Evolutionary conservation across 2,888 invertebrate species (phyloP).

Genomic region (Drosophila paramelanica): DNA sequence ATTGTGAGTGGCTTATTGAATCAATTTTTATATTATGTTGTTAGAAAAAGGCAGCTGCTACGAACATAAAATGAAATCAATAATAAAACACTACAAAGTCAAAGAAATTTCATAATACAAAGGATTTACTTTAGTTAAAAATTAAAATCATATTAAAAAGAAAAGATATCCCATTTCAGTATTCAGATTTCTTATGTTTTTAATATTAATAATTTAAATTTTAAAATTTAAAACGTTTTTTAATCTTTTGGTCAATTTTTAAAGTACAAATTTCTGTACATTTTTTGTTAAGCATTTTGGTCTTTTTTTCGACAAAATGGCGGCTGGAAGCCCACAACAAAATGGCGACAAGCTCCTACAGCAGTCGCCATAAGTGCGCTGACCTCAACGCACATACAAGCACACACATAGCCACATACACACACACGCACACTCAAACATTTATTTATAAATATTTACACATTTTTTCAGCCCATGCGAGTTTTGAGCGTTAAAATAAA

Average conservation of each 20-base stretch:
- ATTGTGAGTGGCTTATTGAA: slow-evolving; percentile 42
- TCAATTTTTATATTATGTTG: slow-evolving; percentile 11
- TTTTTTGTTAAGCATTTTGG: slow-evolving; percentile 1
- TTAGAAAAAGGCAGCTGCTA: slow-evolving; percentile 20
- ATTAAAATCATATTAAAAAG: too few species aligned
- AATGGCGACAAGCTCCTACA: slow-evolving; percentile 55
- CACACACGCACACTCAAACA: slow-evolving; percentile 33
- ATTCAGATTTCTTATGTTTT: too few species aligned
- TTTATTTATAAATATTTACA: slow-evolving; percentile 66
- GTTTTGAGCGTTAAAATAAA: slow-evolving; percentile 63
- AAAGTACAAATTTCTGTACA: background rate
- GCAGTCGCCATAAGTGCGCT: slow-evolving; percentile 53
- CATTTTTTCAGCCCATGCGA: slow-evolving; percentile 47
- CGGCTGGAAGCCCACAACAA: slow-evolving; percentile 57
- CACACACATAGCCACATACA: slow-evolving; percentile 10
- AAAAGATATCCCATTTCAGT: too few species aligned
- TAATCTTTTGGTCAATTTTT: background rate
- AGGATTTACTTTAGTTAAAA: too few species aligned
- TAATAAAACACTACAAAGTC: background rate
- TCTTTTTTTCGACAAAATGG: slow-evolving; percentile 48
- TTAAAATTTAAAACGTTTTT: too few species aligned
- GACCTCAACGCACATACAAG: slow-evolving; percentile 50
- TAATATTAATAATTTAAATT: too few species aligned
- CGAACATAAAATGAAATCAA: background rate
- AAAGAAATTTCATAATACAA: too few species aligned